Base-by-base conservation (phyloP, 2,888 invertebrate genomes). In the Watsonalla cultraria region DNA sequence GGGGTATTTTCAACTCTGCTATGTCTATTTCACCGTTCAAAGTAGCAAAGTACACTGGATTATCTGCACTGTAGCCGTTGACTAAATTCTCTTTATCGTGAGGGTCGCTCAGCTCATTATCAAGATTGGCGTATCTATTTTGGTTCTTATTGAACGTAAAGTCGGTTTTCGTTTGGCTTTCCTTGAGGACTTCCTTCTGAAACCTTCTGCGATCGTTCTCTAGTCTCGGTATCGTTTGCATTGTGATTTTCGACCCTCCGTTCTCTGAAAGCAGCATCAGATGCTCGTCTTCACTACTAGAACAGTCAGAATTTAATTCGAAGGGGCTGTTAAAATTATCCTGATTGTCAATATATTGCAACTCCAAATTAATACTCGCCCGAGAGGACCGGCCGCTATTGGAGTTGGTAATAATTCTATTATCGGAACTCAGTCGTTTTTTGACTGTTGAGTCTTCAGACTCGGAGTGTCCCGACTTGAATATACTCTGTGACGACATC, bases 281-380 rank as follows among this genome's bases (percentile, higher is more conserved):
- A 52, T 91, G 87, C 49, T 91, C 91, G 47, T 91, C 91, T 69
- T 91, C 91, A 46, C 89, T 89, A 57, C 88, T 88, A 0, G 91
- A 91, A 35, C 90, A 87, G 51, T 91, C 91, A 0, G 91, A 78
- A 61, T 91, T 77, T 0, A 89, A 11, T 49, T 82, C 79, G 60
- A 78, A 79, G 0, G 82, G 78, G 52, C 84, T 84, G 8, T 74
- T 78, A 35, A 76, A 84, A 6, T 65, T 76, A n/a, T 89, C 88
- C 0, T 82, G 74, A 0, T 74, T 78, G 7, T 86, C 86, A 0
- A 90, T 80, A 45, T 88, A 90, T 52, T 88, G 86, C 0, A 90
- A 66, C 62, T 90, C 90, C 42, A 90, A 55, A 49, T 90, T 87
- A 0, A 89, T 85, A 47, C 85, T 85, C 0, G 89, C 89, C 55